Base-by-base conservation (phyloP, 1,140 invertebrate species). In the Cydia pomonella region DNA sequence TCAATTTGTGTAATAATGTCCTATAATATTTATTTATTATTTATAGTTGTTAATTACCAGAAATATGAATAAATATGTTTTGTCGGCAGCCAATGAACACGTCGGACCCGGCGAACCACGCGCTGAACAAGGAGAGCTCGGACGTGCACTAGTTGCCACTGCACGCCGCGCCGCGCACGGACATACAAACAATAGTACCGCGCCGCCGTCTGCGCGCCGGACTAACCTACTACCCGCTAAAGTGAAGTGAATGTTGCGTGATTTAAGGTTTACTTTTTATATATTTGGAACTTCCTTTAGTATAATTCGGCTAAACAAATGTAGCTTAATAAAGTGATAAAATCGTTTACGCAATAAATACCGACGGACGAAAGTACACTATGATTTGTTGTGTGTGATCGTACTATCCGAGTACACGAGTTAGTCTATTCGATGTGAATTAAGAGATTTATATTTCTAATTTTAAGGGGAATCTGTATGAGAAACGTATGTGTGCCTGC, bases 41-140 rank as follows among this genome's bases (percentile, higher is more conserved):
- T n/a, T n/a, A n/a, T n/a, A n/a, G 41, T 12, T 44, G 12, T 44
- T 44, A 0, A 13, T 12, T 2, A 47, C 13, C 44, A 53, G 3
- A 18, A 53, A 53, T 50, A 18, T n/a, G 18, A 38, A 13, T 44
- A 9, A 77, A 73, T 75, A 23, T 77, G 72, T 79, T 74, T 87
- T 86, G 25, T 76, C 88, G 89, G 4, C 93, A 95, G 94, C 94
- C 95, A 78, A 93, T 95, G 86, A 95, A 94, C 92, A 94, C 94
- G 77, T 94, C 94, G 81, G 95, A 95, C 86, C 94, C 94, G 86
- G 94, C 94, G 78, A 95, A 95, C 86, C 95, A 95, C 87, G 94
- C 94, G 88, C 92, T 95, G 85, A 92, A 86, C 72, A 94, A 95
- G 79, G 95, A 95, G 90, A 91, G 87, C 84, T 90, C 88, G 76